A percentile compares a stretch with the other conserved stretches of the same genome.
Evolutionary conservation across 2,888 invertebrate genomes (phyloP).

Genomic region (Apocheima hispidaria): DNA sequence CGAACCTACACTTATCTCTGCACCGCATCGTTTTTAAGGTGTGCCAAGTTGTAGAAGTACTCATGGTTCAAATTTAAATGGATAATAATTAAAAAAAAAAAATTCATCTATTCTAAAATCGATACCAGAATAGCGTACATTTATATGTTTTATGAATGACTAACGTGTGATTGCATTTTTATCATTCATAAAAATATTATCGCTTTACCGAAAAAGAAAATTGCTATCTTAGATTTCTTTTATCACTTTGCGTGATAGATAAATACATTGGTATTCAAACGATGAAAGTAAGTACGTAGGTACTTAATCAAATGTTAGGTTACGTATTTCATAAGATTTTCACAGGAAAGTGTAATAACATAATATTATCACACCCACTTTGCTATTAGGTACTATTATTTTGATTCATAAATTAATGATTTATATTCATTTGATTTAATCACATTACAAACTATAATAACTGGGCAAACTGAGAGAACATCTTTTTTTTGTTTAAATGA

Average conservation of each 20-base stretch:
- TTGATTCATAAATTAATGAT: too few species aligned
- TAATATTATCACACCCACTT: neutral
- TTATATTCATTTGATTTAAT: too few species aligned
- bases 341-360: neutral
- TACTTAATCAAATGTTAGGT: too few species aligned
- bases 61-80: neutral
- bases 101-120: neutral
- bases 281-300: neutral
- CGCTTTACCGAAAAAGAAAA: neutral
- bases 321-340: too few species aligned
- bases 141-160: neutral
- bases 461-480: too few species aligned
- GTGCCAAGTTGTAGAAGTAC: too few species aligned
- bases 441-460: too few species aligned
- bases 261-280: neutral
- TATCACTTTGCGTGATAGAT: neutral
- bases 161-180: neutral
- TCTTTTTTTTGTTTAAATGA: too few species aligned
- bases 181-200: conserved; percentile 9
- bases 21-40: too few species aligned
- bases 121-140: neutral
- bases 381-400: too few species aligned
- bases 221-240: neutral
- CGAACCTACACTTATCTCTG: too few species aligned
- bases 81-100: neutral